Evolutionary conservation across 2,113 vertebrate species (phyloP).

Genomic region (Anarhynchus alexandrinus): DNA sequence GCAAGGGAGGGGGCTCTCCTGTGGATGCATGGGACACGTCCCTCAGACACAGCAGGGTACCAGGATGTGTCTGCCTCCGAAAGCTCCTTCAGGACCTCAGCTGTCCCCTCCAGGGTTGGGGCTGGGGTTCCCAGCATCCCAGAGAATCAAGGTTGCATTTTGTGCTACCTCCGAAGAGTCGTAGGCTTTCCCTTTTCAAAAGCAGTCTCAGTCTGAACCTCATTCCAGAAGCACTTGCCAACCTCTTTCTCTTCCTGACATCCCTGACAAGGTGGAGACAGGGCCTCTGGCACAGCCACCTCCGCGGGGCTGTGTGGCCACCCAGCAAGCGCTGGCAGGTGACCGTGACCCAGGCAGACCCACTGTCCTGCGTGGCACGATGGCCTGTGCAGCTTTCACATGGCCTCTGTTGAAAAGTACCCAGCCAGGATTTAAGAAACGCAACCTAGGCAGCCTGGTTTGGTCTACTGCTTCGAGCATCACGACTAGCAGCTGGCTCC

Average conservation of each 20-base stretch:
- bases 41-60: neutral
- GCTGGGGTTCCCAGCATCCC: neutral
- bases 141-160: neutral
- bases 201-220: neutral
- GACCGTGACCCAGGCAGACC: neutral
- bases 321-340: neutral
- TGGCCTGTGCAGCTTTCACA: neutral
- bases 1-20: neutral
- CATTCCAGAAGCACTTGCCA: neutral
- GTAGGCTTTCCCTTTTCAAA: neutral
- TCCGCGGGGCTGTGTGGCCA: fast-evolving
- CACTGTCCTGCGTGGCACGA: fast-evolving
- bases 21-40: neutral
- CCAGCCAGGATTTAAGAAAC: neutral
- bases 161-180: neutral
- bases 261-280: neutral
- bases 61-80: neutral
- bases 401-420: neutral
- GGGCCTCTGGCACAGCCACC: neutral
- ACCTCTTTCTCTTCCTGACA: neutral
- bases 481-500: neutral
- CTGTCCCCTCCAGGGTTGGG: fast-evolving
- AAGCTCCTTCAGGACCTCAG: neutral
- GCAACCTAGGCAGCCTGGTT: too few relatives aligned
- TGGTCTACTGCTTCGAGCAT: neutral